Evolutionary conservation across 2,888 invertebrate species (phyloP), one percentile per base, ranked within the genome.

Genomic region (Pachycephus smyrnensis): DNA sequence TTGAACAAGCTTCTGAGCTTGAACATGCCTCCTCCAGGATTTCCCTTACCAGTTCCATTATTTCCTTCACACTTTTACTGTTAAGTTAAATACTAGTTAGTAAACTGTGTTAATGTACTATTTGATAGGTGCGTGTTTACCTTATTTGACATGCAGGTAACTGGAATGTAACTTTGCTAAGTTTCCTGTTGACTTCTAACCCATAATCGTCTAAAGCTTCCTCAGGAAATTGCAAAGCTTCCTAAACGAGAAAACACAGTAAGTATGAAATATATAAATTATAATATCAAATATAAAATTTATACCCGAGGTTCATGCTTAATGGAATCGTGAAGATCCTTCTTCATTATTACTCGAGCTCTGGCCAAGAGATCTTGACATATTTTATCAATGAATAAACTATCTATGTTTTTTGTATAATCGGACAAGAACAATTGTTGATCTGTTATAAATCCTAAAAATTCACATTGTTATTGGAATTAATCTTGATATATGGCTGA

Each of bases 261-360:
- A 32, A 75, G 23, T 68, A 12, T 11, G 23, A 69, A 30, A 75
- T 33, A 32, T 32, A 40, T 40, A 32, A 68, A 76, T 71, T 12
- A 31, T 1, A 31, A 71, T 31, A 69, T 32, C 30, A 71, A 75
- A 79, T 75, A 36, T 71, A 68, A 75, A 55, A 75, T 80, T 84
- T 78, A 83, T 86, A 93, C 93, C 87, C 94, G 91, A 31, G 88
- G 84, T 73, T 87, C 86, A 73, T 88, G 86, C 55, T 79, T 86
- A 23, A 94, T 93, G 85, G 95, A 95, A 82, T 95, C 94, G 90
- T 97, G 96, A 76, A 98, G 93, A 91, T 97, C 97, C 87, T 96
- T 95, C 77, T 94, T 94, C 94, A 97, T 96, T 73, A 97, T 94
- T 80, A 91, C 92, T 68, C 95, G 93, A 0, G 97, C 96, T 75